These are phyloP conservation scores for Phoenoteleia sp. DNA, from an alignment of 2,888 invertebrate genomes.

Conservation along the genomic window DNA sequence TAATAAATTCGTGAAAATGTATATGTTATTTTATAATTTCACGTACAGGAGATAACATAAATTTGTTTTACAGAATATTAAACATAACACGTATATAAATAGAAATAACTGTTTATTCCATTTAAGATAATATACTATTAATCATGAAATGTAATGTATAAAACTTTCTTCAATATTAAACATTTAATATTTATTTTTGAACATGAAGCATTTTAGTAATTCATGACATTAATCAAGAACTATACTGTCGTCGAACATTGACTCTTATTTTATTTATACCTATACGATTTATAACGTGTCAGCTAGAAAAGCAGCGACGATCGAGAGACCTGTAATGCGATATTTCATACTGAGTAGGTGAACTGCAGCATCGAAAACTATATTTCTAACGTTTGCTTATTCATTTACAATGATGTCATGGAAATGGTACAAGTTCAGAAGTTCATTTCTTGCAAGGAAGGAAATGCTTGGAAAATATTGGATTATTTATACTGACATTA, in stretches of 20 bases:
- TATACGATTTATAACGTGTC: slow-evolving; percentile 36
- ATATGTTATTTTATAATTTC: too few species aligned
- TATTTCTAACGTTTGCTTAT: background rate
- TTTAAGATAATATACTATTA: too few species aligned
- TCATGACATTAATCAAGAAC: slow-evolving; percentile 21
- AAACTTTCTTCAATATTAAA: background rate
- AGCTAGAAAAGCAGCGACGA: slow-evolving; percentile 23
- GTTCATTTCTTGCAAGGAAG: background rate
- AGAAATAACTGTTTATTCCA: too few species aligned
- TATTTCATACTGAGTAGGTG: slow-evolving; percentile 28
- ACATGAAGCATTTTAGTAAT: background rate
- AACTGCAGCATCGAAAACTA: slow-evolving; percentile 2
- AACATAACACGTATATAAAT: too few species aligned
- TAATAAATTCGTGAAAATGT: too few species aligned
- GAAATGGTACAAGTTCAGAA: background rate
- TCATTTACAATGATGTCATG: background rate
- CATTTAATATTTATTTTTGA: background rate
- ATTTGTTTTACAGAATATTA: too few species aligned
- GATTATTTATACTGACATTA: too few species aligned
- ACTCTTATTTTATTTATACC: slow-evolving; percentile 51
- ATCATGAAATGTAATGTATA: background rate
- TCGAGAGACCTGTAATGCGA: slow-evolving; percentile 28
- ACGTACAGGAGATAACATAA: too few species aligned
- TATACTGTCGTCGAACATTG: slow-evolving; percentile 31
- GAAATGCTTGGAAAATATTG: too few species aligned